Evolutionary conservation across 2,113 vertebrate species (phyloP).

Genomic region (Mohoua ochrocephala): DNA sequence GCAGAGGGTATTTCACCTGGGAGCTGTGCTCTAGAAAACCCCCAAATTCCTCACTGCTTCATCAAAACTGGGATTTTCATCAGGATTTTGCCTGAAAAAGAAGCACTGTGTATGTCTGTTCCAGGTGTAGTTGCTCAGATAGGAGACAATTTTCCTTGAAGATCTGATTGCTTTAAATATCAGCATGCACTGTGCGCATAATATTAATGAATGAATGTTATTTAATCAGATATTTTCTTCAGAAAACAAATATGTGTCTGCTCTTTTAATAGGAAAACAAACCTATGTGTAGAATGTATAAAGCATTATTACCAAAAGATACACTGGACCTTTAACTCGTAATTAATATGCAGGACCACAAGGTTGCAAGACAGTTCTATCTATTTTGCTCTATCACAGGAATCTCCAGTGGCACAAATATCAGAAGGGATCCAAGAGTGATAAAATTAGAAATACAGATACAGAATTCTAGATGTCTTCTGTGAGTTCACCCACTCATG

Average conservation of each 20-base stretch:
- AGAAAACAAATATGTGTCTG: not conserved
- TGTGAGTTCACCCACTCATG: not conserved
- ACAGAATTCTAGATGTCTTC: not conserved
- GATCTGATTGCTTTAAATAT: not conserved
- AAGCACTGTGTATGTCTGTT: not conserved
- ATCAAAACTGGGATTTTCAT: not conserved
- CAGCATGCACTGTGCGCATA: not conserved
- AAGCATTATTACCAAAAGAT: not conserved
- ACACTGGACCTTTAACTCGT: not conserved
- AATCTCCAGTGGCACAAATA: not conserved
- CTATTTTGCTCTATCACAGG: not conserved
- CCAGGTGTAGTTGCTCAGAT: not conserved
- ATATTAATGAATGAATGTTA: not conserved
- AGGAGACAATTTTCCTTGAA: not conserved
- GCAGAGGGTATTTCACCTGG: not conserved
- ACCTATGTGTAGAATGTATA: not conserved
- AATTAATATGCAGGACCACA: not conserved
- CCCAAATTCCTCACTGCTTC: not conserved
- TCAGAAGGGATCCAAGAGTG: not conserved
- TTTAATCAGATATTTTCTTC: not conserved
- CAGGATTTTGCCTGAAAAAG: not conserved
- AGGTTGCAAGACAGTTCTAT: not conserved
- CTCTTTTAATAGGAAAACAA: not conserved
- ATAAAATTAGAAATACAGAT: not conserved
- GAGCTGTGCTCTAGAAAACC: not conserved